Evolutionary conservation across 2,113 vertebrate genomes (phyloP).

Genomic region (Equus quagga): DNA sequence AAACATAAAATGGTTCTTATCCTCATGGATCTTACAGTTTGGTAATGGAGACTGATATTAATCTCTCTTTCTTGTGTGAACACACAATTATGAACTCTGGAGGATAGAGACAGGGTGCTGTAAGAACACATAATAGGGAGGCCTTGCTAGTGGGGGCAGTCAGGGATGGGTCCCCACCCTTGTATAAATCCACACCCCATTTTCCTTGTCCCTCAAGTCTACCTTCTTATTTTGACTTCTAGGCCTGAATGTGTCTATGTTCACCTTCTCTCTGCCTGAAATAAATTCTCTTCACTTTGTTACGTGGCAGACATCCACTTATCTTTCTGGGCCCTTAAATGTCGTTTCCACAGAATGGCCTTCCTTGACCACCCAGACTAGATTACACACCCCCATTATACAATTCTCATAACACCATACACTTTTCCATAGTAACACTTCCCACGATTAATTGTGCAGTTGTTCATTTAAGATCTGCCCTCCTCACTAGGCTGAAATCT

Average conservation of each 20-base stretch:
- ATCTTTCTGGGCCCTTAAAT: not conserved
- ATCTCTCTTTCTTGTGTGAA: not conserved
- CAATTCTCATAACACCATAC: not conserved
- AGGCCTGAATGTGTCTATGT: not conserved
- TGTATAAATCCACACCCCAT: not conserved
- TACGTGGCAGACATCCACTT: not conserved
- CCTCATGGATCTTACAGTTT: not conserved
- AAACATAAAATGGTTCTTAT: not conserved
- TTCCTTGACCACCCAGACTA: not conserved
- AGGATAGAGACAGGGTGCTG: not conserved
- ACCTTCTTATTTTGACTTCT: not conserved
- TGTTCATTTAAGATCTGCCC: slow-evolving; percentile 37
- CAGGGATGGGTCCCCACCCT: not conserved
- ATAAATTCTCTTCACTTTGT: not conserved
- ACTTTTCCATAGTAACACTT: not conserved
- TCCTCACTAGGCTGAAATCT: not conserved
- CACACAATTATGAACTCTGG: not conserved
- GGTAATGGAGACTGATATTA: not conserved
- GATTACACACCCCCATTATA: not conserved
- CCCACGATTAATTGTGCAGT: not conserved
- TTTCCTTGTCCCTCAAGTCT: not conserved
- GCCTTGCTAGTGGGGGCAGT: not conserved
- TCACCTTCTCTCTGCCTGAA: not conserved
- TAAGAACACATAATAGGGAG: not conserved
- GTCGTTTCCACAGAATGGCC: not conserved